Evolutionary conservation across 2,888 invertebrate species (phyloP).

Genomic region (Oxytorus armatus): DNA sequence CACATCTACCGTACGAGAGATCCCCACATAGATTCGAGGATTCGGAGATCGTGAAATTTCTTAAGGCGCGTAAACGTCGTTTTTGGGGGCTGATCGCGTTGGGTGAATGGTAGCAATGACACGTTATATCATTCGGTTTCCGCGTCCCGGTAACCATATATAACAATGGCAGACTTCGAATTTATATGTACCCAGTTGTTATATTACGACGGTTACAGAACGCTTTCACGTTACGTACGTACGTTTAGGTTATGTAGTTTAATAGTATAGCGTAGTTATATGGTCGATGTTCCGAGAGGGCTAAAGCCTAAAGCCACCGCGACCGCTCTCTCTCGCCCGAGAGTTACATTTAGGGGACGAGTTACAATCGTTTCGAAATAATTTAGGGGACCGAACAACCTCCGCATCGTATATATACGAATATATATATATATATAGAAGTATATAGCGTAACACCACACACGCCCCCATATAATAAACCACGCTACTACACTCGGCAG

Average conservation of each 20-base stretch:
- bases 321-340: slow-evolving; percentile 48
- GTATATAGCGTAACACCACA: slow-evolving; percentile 51
- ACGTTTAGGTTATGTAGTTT: slow-evolving; percentile 44
- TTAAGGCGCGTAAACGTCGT: slow-evolving; percentile 42
- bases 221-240: slow-evolving; percentile 41
- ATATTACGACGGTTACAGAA: slow-evolving; percentile 54
- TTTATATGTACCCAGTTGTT: slow-evolving; percentile 63
- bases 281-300: slow-evolving; percentile 57
- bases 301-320: slow-evolving; percentile 58
- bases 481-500: slow-evolving; percentile 71
- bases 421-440: slow-evolving; percentile 54
- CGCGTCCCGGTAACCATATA: slow-evolving; percentile 32
- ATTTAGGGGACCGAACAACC: slow-evolving; percentile 82
- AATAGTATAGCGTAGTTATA: slow-evolving; percentile 63
- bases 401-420: slow-evolving; percentile 69
- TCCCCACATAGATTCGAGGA: background rate
- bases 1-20: background rate
- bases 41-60: slow-evolving; percentile 52
- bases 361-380: slow-evolving; percentile 80
- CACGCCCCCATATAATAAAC: slow-evolving; percentile 67
- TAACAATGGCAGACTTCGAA: slow-evolving; percentile 56
- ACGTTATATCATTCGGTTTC: slow-evolving; percentile 20
- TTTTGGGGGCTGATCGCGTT: slow-evolving; percentile 10
- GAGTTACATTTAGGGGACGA: slow-evolving; percentile 63
- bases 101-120: slow-evolving; percentile 16